Percentiles rank a stretch among this genome's conserved stretches.
phyloP scores from a whole-genome alignment of 2,797 vertebrate species.

The Dendrocincla fuliginosa region DNA sequence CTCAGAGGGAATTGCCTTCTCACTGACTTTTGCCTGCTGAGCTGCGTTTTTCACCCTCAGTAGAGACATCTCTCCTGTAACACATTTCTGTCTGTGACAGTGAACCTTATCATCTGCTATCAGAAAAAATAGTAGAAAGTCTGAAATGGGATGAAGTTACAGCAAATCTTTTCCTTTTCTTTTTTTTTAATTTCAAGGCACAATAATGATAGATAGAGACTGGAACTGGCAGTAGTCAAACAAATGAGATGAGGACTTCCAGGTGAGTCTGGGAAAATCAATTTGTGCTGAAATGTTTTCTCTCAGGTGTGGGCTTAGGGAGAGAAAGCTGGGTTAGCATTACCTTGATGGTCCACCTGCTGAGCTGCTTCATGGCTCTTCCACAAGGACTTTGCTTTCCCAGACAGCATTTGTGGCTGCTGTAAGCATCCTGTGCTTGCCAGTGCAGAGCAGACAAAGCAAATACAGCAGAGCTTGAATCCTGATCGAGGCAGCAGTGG shows the following conservation, averaged over 20 bases:
- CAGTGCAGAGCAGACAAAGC: neutral
- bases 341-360: neutral
- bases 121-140: neutral
- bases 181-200: neutral
- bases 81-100: neutral
- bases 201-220: neutral
- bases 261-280: neutral
- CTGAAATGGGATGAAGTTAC: constrained; percentile 1
- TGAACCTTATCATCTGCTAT: neutral
- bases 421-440: neutral
- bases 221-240: neutral
- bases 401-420: neutral
- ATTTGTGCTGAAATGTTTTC: neutral
- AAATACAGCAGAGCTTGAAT: neutral
- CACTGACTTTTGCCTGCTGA: constrained; percentile 54
- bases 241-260: neutral
- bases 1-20: constrained; percentile 33
- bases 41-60: neutral
- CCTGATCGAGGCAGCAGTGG: neutral
- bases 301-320: neutral
- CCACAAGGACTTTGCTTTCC: neutral
- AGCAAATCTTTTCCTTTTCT: too few relatives aligned
- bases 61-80: neutral
- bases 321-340: neutral
- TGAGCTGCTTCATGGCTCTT: neutral